These are phyloP conservation scores for Caenorhabditis remanei DNA, from an alignment of 1,140 invertebrate genomes.

Conservation along the genomic window DNA sequence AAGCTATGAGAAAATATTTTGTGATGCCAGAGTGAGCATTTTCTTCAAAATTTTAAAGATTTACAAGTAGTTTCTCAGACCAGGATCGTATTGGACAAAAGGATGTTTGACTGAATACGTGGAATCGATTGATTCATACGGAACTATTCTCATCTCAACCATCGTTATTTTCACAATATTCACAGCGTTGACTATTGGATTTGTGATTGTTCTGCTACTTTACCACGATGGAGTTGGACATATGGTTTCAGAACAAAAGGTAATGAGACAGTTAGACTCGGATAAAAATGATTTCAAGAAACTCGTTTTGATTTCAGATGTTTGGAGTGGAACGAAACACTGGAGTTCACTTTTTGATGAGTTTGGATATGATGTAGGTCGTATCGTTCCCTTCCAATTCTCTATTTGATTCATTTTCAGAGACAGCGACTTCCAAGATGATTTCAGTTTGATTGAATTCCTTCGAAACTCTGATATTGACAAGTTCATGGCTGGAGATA, in stretches of 20 bases:
- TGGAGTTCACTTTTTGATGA: conserved; percentile 48
- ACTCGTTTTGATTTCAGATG: not conserved
- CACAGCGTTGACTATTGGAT: conserved; percentile 31
- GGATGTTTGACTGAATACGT: conserved; percentile 27
- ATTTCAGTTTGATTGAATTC: conserved; percentile 48
- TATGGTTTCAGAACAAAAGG: not conserved
- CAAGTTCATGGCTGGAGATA: conserved; percentile 20
- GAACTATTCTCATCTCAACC: conserved; percentile 3
- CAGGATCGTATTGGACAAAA: not conserved
- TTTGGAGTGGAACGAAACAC: conserved; percentile 41
- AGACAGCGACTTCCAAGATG: conserved; percentile 30
- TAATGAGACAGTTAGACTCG: too few relatives aligned
- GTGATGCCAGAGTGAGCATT: not conserved
- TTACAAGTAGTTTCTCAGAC: not conserved
- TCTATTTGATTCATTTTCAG: not conserved
- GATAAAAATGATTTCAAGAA: too few relatives aligned
- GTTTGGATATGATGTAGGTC: conserved; percentile 37
- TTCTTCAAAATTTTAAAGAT: not conserved
- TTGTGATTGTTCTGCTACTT: conserved; percentile 25
- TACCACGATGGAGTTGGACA: conserved; percentile 28
- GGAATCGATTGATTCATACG: not conserved
- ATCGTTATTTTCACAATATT: not conserved
- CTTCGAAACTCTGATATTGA: conserved; percentile 35
- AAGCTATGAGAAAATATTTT: not conserved
- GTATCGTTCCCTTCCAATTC: not conserved